A percentile compares a stretch with the other conserved stretches of the same genome.
These are phyloP conservation scores for Ceratosolen solmsi DNA, from an alignment of 1,140 invertebrate genomes.

Conservation along the genomic window DNA sequence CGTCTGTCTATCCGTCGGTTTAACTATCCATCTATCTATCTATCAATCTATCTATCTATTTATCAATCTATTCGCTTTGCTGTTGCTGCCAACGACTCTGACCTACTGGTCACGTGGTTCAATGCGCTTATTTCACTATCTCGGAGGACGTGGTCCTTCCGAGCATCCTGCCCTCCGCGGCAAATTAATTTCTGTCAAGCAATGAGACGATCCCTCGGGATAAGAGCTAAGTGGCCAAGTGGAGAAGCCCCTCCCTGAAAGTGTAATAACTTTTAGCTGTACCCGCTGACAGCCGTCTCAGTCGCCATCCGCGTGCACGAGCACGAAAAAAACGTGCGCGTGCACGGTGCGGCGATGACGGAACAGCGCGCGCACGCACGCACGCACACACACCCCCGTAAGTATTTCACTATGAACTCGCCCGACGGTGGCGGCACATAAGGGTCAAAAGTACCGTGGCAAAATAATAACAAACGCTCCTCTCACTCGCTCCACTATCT, in stretches of 20 bases:
- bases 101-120: constrained; percentile 12
- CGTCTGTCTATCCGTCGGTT: too few relatives aligned
- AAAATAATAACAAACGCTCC: constrained; percentile 23
- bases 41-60: too few relatives aligned
- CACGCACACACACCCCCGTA: constrained; percentile 53
- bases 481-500: not conserved
- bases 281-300: not conserved
- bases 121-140: too few relatives aligned
- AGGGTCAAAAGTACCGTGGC: constrained; percentile 11
- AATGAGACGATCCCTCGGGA: too few relatives aligned
- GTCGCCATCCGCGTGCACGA: not conserved
- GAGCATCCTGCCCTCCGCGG: too few relatives aligned
- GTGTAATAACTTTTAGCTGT: not conserved
- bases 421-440: constrained; percentile 49
- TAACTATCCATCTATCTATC: too few relatives aligned
- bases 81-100: not conserved
- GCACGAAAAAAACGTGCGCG: not conserved
- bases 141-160: too few relatives aligned
- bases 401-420: constrained; percentile 66
- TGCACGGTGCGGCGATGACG: not conserved
- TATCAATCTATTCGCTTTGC: too few relatives aligned
- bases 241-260: too few relatives aligned
- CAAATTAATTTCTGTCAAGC: too few relatives aligned
- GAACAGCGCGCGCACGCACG: not conserved
- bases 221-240: too few relatives aligned